Percentiles rank a stretch among this genome's conserved stretches.
Conservation (phyloP, 2,113 vertebrate species). For the Mus pahari region DNA sequence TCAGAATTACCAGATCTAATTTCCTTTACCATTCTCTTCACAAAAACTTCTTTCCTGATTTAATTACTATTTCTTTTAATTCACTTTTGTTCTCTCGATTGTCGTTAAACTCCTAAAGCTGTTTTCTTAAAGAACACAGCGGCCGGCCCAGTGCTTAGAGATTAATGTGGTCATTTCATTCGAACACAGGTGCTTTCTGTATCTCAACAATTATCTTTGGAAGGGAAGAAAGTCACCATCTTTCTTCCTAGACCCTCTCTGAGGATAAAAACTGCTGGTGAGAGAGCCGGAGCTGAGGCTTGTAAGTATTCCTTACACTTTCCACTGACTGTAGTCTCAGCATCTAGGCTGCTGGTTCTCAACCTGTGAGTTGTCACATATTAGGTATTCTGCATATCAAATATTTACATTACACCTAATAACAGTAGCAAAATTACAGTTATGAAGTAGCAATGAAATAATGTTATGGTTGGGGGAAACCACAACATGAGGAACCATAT, state of each 20-base stretch:
- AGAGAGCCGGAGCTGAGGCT: background rate
- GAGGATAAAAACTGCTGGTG: conserved; percentile 53
- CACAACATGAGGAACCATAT: background rate
- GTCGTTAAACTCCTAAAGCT: conserved; percentile 77
- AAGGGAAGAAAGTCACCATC: conserved; percentile 51
- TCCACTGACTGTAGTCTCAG: background rate
- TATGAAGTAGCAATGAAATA: background rate
- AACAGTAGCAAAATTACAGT: background rate
- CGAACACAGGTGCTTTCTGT: conserved; percentile 56
- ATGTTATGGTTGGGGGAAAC: background rate
- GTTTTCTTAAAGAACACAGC: conserved; percentile 71
- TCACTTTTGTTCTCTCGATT: conserved; percentile 75
- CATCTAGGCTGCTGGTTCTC: background rate
- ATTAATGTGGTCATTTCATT: conserved; percentile 76
- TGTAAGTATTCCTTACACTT: background rate
- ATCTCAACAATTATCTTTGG: conserved; percentile 70
- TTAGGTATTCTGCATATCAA: background rate
- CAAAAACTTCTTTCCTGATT: conserved; percentile 80
- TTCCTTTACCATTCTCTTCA: conserved; percentile 77
- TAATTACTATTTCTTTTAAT: conserved; percentile 81
- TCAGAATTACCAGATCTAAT: conserved; percentile 79
- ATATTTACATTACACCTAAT: background rate
- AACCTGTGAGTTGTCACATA: background rate
- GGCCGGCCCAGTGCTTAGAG: conserved; percentile 58
- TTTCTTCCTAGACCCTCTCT: conserved; percentile 51